These are phyloP conservation scores for Petaurus breviceps DNA, from an alignment of 2,113 vertebrate genomes.

Conservation along the genomic window DNA sequence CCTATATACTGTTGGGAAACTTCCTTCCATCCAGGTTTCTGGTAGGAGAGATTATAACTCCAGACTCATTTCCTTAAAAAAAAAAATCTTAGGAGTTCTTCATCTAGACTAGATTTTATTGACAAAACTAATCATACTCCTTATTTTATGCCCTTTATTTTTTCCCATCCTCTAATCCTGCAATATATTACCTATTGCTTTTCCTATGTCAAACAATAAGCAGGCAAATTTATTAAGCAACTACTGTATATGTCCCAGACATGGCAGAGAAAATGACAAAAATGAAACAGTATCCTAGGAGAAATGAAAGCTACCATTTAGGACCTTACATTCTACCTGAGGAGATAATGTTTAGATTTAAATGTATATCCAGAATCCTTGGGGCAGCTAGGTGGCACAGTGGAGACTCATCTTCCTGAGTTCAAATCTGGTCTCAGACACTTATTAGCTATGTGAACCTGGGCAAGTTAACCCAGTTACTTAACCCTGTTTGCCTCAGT, in stretches of 20 bases:
- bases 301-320: not conserved
- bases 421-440: not conserved
- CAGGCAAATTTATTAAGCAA: not conserved
- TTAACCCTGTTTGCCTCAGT: not conserved
- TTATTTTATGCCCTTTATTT: constrained; percentile 30
- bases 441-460: not conserved
- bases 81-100: not conserved
- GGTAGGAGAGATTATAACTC: not conserved
- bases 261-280: not conserved
- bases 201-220: not conserved
- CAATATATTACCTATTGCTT: not conserved
- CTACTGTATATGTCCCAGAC: not conserved
- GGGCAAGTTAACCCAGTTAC: too few relatives aligned
- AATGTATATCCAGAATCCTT: not conserved
- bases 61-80: constrained; percentile 5
- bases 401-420: not conserved
- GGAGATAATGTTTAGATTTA: not conserved
- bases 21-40: constrained; percentile 1
- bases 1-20: not conserved
- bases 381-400: not conserved
- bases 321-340: not conserved
- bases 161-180: not conserved
- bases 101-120: not conserved
- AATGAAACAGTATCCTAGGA: not conserved
- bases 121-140: not conserved